Percentiles rank a stretch among this genome's conserved stretches.
phyloP scores from a whole-genome alignment of 2,113 vertebrate genomes.

The Ariopsis seemanni region DNA sequence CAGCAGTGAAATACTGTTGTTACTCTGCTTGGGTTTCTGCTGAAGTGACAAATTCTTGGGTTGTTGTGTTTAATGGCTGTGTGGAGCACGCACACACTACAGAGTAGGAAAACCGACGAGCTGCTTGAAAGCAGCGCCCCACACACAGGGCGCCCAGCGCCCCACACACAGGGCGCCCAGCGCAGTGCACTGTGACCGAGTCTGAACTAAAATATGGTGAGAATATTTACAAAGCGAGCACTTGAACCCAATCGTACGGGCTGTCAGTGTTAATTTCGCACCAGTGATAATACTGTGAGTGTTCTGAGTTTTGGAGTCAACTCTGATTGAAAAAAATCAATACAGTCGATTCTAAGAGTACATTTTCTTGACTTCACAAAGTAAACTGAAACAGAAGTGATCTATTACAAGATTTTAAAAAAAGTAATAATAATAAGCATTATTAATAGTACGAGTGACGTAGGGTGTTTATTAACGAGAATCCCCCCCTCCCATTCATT shows the following conservation, averaged over 20 bases:
- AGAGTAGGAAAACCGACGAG: neutral
- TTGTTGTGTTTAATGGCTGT: conserved; percentile 1
- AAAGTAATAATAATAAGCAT: no score
- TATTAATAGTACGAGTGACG: neutral
- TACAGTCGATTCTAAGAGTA: neutral
- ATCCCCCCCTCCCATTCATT: no score
- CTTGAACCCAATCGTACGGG: neutral
- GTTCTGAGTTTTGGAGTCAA: neutral
- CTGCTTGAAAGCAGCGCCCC: neutral
- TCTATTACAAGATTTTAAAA: neutral
- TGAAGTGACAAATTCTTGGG: conserved; percentile 10
- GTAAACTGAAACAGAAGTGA: neutral
- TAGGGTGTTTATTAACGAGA: neutral
- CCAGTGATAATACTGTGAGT: neutral
- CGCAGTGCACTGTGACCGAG: neutral
- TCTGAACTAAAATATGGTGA: neutral
- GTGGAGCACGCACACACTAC: neutral
- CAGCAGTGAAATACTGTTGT: neutral
- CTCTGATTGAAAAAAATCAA: neutral
- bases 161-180: no score
- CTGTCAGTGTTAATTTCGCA: neutral
- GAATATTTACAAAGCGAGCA: neutral
- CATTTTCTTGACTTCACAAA: neutral
- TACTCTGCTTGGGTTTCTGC: neutral
- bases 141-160: no score